Evolutionary conservation across 2,113 vertebrate species (phyloP).

Genomic region (Notothenia coriiceps): DNA sequence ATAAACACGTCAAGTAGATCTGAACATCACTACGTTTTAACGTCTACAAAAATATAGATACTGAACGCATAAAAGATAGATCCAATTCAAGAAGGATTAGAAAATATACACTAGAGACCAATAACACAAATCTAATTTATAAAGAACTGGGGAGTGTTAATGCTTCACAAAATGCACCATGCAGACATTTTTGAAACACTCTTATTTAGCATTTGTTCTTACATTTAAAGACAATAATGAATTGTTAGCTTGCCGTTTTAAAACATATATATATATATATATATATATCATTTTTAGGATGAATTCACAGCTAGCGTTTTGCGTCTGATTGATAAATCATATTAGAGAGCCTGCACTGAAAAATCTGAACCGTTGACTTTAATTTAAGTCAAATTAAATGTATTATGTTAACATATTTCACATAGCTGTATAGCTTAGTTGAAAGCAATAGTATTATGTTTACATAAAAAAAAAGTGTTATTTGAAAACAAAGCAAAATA

Average conservation of each 20-base stretch:
- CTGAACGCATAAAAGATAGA: background rate
- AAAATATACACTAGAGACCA: background rate
- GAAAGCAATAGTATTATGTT: too few relatives aligned
- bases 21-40: background rate
- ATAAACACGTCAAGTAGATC: background rate
- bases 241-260: background rate
- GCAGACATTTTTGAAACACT: background rate
- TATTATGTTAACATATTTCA: too few relatives aligned
- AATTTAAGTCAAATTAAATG: too few relatives aligned
- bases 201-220: too few relatives aligned
- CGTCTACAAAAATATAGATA: background rate
- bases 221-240: background rate
- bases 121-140: background rate
- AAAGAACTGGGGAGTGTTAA: background rate
- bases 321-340: background rate
- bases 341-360: background rate
- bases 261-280: background rate
- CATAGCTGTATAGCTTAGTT: too few relatives aligned
- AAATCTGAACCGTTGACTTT: too few relatives aligned
- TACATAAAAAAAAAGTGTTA: too few relatives aligned
- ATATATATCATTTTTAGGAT: background rate
- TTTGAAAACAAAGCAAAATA: too few relatives aligned
- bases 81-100: background rate
- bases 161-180: background rate
- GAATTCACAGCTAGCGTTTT: background rate